These are phyloP conservation scores for Drosophila paranaensis DNA, from an alignment of 2,888 invertebrate species.

Conservation along the genomic window DNA sequence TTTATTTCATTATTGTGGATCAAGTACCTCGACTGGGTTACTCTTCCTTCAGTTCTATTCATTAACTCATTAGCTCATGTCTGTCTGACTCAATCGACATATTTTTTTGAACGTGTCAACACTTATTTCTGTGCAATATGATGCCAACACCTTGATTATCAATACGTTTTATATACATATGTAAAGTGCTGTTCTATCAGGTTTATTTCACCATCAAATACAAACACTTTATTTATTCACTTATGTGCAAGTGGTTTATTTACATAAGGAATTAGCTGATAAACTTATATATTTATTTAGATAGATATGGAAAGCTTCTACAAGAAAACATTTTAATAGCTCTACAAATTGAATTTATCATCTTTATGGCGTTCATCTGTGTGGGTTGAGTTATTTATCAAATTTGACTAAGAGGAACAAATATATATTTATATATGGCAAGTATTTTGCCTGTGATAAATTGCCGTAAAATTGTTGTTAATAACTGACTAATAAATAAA, in stretches of 20 bases:
- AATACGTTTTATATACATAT: background rate
- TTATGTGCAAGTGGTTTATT: background rate
- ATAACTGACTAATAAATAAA: slow-evolving; percentile 2
- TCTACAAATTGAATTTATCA: background rate
- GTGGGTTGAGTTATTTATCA: background rate
- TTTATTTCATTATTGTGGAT: slow-evolving; percentile 32
- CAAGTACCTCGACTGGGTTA: slow-evolving; percentile 2
- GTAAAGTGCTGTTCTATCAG: slow-evolving; percentile 17
- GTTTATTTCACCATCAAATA: slow-evolving; percentile 6
- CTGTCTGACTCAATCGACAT: slow-evolving; percentile 38
- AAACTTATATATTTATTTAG: too few species aligned
- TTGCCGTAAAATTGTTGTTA: slow-evolving; percentile 1
- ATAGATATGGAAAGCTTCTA: background rate
- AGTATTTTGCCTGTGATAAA: background rate
- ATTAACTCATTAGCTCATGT: slow-evolving; percentile 19
- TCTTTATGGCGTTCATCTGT: background rate
- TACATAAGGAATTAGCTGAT: background rate
- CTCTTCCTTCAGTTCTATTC: slow-evolving; percentile 1
- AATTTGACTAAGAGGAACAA: background rate
- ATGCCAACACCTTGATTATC: slow-evolving; percentile 28
- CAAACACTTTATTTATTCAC: background rate
- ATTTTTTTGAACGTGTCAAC: slow-evolving; percentile 16
- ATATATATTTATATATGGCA: background rate
- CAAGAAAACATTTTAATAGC: background rate
- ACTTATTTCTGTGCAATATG: slow-evolving; percentile 28